phyloP scores from a whole-genome alignment of 1,140 invertebrate genomes.

The Centruroides sculpturatus region DNA sequence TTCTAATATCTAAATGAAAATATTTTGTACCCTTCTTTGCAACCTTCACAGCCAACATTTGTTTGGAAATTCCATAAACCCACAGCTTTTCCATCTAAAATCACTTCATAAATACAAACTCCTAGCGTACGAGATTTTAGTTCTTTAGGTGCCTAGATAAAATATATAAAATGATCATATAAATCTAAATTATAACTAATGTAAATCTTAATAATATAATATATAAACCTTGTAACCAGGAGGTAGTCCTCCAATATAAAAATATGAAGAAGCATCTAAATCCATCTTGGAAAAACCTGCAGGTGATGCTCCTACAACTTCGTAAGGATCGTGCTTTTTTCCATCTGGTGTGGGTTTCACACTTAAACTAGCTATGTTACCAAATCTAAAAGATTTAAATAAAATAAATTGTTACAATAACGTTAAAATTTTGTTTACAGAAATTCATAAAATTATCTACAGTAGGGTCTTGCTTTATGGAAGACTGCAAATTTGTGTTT shows the following conservation, averaged over 20 bases:
- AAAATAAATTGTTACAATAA: no score
- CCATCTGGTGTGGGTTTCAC: slow-evolving; percentile 19
- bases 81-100: slow-evolving; percentile 55
- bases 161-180: background rate
- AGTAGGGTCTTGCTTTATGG: no score
- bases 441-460: no score
- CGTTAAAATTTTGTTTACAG: no score
- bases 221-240: slow-evolving; percentile 13
- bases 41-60: slow-evolving; percentile 44
- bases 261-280: slow-evolving; percentile 17
- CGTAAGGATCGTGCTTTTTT: slow-evolving; percentile 14
- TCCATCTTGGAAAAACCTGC: slow-evolving; percentile 22
- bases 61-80: slow-evolving; percentile 79
- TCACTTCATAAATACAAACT: slow-evolving; percentile 63
- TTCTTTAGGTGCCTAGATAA: slow-evolving; percentile 26
- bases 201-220: background rate
- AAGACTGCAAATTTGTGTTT: no score
- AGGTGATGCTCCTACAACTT: slow-evolving; percentile 16
- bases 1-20: no score
- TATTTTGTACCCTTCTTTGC: slow-evolving; percentile 41
- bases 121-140: slow-evolving; percentile 28
- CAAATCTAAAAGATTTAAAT: slow-evolving; percentile 17
- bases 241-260: slow-evolving; percentile 24
- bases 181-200: background rate
- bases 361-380: slow-evolving; percentile 25